These are phyloP conservation scores for Aphidius ervi DNA, from an alignment of 1,140 invertebrate species.

Conservation along the genomic window DNA sequence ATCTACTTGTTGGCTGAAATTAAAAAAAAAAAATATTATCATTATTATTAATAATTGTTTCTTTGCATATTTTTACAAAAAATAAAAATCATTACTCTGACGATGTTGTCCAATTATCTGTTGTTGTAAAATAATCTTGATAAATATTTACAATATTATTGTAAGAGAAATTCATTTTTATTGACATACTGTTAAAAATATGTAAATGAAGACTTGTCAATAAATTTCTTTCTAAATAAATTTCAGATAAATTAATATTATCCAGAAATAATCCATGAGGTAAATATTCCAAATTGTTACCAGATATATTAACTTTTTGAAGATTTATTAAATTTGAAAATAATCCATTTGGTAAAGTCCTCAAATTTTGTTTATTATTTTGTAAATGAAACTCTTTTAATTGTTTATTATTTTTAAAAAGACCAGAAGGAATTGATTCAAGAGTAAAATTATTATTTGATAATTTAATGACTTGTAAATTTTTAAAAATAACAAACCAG, in stretches of 20 bases:
- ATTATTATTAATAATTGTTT: no score
- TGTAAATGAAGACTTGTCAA: conserved; percentile 53
- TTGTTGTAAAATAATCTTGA: no score
- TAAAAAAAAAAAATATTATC: no score
- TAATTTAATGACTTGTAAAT: conserved; percentile 58
- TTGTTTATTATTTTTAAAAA: conserved; percentile 47
- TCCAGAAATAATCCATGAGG: conserved; percentile 59
- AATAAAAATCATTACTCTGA: no score
- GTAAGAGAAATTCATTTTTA: background rate
- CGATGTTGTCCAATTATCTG: no score
- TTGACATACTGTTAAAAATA: conserved; percentile 46
- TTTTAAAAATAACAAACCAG: conserved; percentile 56
- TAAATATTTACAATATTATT: no score
- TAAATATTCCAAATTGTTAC: conserved; percentile 52
- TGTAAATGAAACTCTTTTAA: conserved; percentile 24
- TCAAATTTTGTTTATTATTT: conserved; percentile 51
- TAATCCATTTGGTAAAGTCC: conserved; percentile 53
- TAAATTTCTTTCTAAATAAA: conserved; percentile 58
- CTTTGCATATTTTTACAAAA: no score
- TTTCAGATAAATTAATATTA: conserved; percentile 52
- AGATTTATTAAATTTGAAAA: conserved; percentile 57
- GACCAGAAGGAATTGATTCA: conserved; percentile 53
- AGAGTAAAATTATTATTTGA: conserved; percentile 56
- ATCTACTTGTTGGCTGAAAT: no score
- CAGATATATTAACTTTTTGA: conserved; percentile 51